Evolutionary conservation across 2,888 invertebrate genomes (phyloP).

Genomic region (Limnephilus auricula): DNA sequence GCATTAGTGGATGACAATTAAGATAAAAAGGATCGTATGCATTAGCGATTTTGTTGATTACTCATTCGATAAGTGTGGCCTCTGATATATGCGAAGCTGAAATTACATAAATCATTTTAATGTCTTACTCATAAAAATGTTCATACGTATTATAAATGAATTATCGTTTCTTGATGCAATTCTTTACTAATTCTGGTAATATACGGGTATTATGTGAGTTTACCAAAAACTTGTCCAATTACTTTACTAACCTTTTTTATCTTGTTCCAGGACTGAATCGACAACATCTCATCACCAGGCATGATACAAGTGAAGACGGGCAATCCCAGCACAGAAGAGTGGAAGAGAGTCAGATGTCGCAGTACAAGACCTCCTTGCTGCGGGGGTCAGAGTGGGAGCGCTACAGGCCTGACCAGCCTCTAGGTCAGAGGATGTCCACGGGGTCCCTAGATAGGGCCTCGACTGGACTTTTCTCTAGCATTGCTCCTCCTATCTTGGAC

Average conservation of each 20-base stretch:
- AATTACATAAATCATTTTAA: neutral
- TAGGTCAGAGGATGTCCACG: slow-evolving; percentile 31
- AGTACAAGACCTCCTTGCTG: slow-evolving; percentile 56
- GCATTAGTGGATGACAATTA: neutral
- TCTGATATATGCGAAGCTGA: neutral
- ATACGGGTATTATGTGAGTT: too few relatives aligned
- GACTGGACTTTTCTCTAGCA: slow-evolving; percentile 12
- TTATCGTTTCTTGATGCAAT: too few relatives aligned
- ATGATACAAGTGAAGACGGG: slow-evolving; percentile 54
- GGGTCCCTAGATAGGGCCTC: slow-evolving; percentile 61
- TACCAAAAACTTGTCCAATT: neutral
- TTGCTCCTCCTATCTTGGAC: slow-evolving; percentile 31
- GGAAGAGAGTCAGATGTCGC: slow-evolving; percentile 60
- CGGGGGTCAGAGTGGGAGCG: slow-evolving; percentile 41
- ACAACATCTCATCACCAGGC: slow-evolving; percentile 63
- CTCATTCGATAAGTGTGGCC: neutral
- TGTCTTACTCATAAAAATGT: neutral
- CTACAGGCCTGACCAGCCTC: neutral
- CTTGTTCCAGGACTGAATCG: slow-evolving; percentile 64
- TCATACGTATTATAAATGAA: too few relatives aligned
- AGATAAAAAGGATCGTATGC: neutral
- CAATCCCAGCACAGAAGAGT: slow-evolving; percentile 26
- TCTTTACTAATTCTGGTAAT: too few relatives aligned
- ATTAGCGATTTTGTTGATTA: neutral
- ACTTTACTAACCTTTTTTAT: neutral